Percentiles rank a stretch among this genome's conserved stretches.
Conservation (phyloP, 2,113 vertebrate species). For the Erythrocercus mccallii region DNA sequence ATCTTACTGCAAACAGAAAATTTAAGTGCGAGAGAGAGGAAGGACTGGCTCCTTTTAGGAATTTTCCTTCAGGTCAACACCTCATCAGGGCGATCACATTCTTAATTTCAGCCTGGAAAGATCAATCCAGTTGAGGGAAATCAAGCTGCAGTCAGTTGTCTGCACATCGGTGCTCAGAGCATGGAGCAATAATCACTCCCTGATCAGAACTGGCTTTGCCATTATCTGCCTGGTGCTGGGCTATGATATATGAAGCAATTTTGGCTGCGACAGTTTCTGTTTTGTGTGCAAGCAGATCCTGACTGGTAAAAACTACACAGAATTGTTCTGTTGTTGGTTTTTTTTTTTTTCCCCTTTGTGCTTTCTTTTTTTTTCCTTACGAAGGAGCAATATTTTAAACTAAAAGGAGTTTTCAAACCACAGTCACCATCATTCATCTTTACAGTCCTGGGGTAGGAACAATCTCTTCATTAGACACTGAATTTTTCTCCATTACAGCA, state of each 20-base stretch:
- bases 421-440: conserved; percentile 52
- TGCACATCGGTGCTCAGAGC: conserved; percentile 28
- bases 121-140: conserved; percentile 24
- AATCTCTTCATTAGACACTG: conserved; percentile 55
- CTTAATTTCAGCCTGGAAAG: conserved; percentile 18
- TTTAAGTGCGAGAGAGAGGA: neutral
- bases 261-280: conserved; percentile 49
- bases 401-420: conserved; percentile 65
- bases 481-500: conserved; percentile 56
- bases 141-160: neutral
- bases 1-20: neutral
- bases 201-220: conserved; percentile 55
- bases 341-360: neutral
- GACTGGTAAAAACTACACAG: conserved; percentile 18
- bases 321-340: neutral
- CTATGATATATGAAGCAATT: conserved; percentile 71
- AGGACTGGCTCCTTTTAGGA: neutral
- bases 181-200: conserved; percentile 51
- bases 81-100: neutral
- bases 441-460: neutral
- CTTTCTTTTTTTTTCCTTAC: neutral
- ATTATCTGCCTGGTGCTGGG: conserved; percentile 60
- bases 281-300: conserved; percentile 11
- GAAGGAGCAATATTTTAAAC: conserved; percentile 51
- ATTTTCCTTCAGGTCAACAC: neutral